phyloP scores from a whole-genome alignment of 2,113 vertebrate genomes.

The Corythornis vintsioides region DNA sequence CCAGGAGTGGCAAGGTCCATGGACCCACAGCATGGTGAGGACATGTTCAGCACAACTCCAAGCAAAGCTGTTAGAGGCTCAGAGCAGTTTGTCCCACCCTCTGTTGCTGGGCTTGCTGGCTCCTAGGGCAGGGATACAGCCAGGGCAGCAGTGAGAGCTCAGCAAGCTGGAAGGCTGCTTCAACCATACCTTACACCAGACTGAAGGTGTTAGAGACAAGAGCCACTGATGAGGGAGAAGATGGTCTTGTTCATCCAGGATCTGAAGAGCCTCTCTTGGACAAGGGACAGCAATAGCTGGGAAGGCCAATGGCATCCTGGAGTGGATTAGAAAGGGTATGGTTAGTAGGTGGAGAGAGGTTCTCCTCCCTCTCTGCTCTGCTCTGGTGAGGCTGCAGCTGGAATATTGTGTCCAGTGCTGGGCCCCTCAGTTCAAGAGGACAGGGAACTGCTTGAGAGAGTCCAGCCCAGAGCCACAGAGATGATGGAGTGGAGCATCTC shows the following conservation, averaged over 20 bases:
- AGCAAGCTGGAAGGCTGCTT: background rate
- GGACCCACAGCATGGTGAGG: background rate
- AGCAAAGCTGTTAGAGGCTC: background rate
- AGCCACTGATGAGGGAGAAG: background rate
- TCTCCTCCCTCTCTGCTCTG: too few relatives aligned
- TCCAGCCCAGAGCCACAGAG: too few relatives aligned
- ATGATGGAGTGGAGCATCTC: too few relatives aligned
- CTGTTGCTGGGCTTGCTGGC: background rate
- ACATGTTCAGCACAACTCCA: background rate
- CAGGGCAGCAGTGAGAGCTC: background rate
- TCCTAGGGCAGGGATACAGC: background rate
- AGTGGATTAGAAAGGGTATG: too few relatives aligned
- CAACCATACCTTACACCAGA: background rate
- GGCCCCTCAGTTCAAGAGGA: too few relatives aligned
- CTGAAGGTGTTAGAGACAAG: background rate
- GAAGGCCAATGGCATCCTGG: too few relatives aligned
- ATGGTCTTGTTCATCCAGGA: background rate
- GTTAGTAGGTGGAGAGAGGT: too few relatives aligned
- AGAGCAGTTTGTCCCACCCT: fast-evolving
- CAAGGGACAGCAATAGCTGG: background rate
- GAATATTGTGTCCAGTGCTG: too few relatives aligned
- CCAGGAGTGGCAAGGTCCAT: background rate
- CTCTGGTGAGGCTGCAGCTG: too few relatives aligned
- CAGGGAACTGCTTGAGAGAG: too few relatives aligned
- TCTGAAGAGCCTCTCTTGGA: background rate